Percentiles rank a stretch among this genome's conserved stretches.
phyloP scores from a whole-genome alignment of 2,113 vertebrate genomes.

The Charina bottae region DNA sequence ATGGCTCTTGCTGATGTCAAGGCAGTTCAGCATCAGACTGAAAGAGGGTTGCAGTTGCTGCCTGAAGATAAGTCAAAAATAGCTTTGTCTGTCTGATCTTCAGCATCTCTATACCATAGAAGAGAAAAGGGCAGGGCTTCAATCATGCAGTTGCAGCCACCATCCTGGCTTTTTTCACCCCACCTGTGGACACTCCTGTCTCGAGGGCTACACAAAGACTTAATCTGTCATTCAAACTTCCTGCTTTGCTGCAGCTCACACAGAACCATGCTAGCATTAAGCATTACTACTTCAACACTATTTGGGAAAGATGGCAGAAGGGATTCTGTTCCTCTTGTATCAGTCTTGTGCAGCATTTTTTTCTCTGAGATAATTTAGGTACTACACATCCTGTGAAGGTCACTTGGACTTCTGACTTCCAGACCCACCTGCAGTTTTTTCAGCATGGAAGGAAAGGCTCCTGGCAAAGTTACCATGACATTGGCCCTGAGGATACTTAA shows the following conservation, averaged over 20 bases:
- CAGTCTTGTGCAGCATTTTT: background rate
- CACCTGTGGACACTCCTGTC: background rate
- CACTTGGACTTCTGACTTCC: background rate
- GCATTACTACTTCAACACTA: background rate
- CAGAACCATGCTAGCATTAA: slow-evolving; percentile 3
- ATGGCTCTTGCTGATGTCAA: background rate
- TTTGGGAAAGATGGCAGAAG: background rate
- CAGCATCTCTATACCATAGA: background rate
- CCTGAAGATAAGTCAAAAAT: background rate
- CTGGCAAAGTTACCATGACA: background rate
- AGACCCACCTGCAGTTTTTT: background rate
- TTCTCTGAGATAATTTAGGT: background rate
- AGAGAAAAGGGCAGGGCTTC: background rate
- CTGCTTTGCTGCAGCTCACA: background rate
- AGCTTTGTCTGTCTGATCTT: background rate
- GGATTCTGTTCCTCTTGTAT: background rate
- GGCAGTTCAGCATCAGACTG: background rate
- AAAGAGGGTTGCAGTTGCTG: background rate
- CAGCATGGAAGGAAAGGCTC: background rate
- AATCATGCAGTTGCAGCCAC: background rate
- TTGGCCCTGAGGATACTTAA: background rate
- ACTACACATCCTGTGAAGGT: background rate
- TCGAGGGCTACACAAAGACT: background rate
- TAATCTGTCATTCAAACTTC: slow-evolving; percentile 5
- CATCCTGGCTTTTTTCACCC: background rate